Evolutionary conservation across 2,797 vertebrate species (phyloP).

Genomic region (Microctenopoma stevenorrisi): DNA sequence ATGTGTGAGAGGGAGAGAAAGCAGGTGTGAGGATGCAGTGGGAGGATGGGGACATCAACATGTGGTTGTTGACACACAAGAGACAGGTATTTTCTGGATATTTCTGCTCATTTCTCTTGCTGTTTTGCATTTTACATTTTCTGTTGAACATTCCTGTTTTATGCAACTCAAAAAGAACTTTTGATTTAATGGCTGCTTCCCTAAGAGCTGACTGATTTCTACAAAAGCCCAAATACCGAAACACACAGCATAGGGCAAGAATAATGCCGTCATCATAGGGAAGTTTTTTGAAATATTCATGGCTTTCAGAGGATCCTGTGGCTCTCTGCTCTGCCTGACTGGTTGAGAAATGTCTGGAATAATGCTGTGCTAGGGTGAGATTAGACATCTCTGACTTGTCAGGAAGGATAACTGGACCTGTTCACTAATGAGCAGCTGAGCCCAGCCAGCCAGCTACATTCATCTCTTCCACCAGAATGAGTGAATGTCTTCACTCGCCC

Average conservation of each 20-base stretch:
- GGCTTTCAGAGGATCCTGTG: constrained; percentile 28
- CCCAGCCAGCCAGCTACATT: constrained; percentile 42
- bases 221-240: not conserved
- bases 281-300: constrained; percentile 53
- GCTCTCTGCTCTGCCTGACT: constrained; percentile 35
- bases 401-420: constrained; percentile 54
- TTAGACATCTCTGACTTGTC: constrained; percentile 63
- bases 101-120: not conserved
- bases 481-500: constrained; percentile 54
- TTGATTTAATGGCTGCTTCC: not conserved
- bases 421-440: constrained; percentile 71
- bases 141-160: not conserved
- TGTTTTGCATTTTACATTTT: not conserved
- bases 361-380: constrained; percentile 29
- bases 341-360: constrained; percentile 54
- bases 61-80: constrained; percentile 15
- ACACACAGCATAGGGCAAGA: not conserved
- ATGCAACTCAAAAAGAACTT: not conserved
- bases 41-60: constrained; percentile 27
- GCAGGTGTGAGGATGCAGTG: constrained; percentile 40
- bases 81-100: constrained; percentile 4
- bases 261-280: constrained; percentile 22
- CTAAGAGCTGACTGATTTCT: not conserved
- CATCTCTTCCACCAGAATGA: constrained; percentile 31
- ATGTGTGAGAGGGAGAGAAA: constrained; percentile 16